Conservation (phyloP, 1,140 invertebrate genomes). For the Drosophila kepulauana region DNA sequence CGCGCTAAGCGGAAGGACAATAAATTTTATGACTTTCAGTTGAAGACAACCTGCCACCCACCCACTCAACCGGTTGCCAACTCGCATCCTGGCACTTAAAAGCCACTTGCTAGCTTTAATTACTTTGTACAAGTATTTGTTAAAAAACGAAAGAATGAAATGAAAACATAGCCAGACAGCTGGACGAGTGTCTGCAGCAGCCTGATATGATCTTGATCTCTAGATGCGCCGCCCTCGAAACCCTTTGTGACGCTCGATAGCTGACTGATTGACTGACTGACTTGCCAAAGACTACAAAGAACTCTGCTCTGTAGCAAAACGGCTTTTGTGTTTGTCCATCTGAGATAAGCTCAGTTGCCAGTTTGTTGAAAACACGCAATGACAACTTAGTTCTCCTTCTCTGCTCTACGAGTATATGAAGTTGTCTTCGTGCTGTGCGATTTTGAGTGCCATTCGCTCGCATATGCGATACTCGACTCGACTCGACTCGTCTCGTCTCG, state of each 20-base stretch:
- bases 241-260: slow-evolving; percentile 41
- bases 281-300: slow-evolving; percentile 30
- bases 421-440: slow-evolving; percentile 54
- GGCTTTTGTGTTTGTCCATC: slow-evolving; percentile 77
- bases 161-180: slow-evolving; percentile 49
- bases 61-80: background rate
- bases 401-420: slow-evolving; percentile 44
- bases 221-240: slow-evolving; percentile 7
- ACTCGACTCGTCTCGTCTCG: background rate
- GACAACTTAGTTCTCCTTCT: slow-evolving; percentile 59
- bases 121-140: slow-evolving; percentile 43
- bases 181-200: slow-evolving; percentile 58
- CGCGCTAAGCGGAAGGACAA: slow-evolving; percentile 68
- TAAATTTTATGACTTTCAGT: slow-evolving; percentile 77
- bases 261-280: slow-evolving; percentile 28
- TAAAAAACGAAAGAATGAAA: slow-evolving; percentile 1
- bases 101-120: slow-evolving; percentile 75
- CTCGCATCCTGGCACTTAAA: slow-evolving; percentile 45
- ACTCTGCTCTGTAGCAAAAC: slow-evolving; percentile 28
- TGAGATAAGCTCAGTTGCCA: slow-evolving; percentile 74
- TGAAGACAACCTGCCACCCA: slow-evolving; percentile 54
- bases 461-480: slow-evolving; percentile 5
- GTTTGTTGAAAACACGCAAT: slow-evolving; percentile 78
- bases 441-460: slow-evolving; percentile 43
- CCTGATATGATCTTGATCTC: slow-evolving; percentile 26